Evolutionary conservation across 2,113 vertebrate species (phyloP).

Genomic region (Menura novaehollandiae): DNA sequence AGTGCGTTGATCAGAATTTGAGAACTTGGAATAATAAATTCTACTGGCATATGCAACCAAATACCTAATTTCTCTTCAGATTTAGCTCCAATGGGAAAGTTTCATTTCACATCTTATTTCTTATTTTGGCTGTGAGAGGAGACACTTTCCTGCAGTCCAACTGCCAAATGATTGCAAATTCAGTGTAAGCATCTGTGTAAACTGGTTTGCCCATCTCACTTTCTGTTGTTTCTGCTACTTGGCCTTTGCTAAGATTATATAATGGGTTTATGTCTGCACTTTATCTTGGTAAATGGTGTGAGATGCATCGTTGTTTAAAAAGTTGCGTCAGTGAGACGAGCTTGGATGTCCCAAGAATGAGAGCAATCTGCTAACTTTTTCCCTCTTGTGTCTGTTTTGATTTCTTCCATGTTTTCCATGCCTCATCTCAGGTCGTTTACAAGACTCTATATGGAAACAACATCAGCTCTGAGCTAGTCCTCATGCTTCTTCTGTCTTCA

Average conservation of each 20-base stretch:
- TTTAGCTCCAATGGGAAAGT: not conserved
- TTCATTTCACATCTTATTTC: not conserved
- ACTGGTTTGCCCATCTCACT: not conserved
- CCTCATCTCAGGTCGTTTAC: not conserved
- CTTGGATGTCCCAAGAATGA: conserved; percentile 58
- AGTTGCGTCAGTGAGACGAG: not conserved
- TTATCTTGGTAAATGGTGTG: not conserved
- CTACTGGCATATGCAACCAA: not conserved
- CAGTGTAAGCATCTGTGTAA: not conserved
- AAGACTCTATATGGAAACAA: not conserved
- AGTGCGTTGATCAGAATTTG: not conserved
- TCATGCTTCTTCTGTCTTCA: not conserved
- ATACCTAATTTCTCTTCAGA: not conserved
- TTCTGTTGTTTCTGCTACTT: not conserved
- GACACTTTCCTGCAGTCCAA: not conserved
- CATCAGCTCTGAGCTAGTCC: not conserved
- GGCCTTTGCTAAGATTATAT: not conserved
- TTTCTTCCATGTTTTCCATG: not conserved
- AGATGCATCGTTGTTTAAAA: not conserved
- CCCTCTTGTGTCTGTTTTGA: not conserved
- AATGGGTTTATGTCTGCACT: not conserved
- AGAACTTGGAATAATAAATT: not conserved
- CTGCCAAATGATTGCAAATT: not conserved
- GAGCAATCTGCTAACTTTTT: conserved; percentile 42
- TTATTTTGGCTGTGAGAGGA: not conserved